Conservation (phyloP, 2,113 vertebrate species). For the Caracal caracal region DNA sequence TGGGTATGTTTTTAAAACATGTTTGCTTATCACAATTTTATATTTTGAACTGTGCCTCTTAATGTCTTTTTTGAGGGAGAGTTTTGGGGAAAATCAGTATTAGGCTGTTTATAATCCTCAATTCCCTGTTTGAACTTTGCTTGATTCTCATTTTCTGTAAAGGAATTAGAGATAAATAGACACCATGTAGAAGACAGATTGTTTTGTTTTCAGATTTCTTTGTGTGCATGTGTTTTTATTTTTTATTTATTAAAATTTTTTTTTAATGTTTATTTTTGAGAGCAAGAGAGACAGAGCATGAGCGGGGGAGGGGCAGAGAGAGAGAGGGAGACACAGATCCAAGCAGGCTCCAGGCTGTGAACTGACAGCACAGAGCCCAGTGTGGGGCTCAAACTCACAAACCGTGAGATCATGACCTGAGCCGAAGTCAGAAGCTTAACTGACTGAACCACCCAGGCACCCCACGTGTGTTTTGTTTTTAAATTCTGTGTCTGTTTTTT, state of each 20-base stretch:
- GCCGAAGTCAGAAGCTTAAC: too few species aligned
- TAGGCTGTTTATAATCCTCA: not conserved
- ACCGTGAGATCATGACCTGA: too few species aligned
- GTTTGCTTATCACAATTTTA: constrained; percentile 22
- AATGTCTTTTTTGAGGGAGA: not conserved
- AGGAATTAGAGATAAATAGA: constrained; percentile 29
- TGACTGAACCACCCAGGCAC: too few species aligned
- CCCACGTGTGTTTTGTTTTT: not conserved
- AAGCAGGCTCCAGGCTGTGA: too few species aligned
- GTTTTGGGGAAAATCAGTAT: constrained; percentile 11
- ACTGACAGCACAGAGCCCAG: too few species aligned
- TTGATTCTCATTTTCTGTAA: constrained; percentile 33
- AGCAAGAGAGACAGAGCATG: too few species aligned
- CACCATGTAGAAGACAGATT: not conserved
- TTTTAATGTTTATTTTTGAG: too few species aligned
- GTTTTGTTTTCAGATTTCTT: constrained; percentile 2
- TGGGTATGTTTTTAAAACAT: not conserved
- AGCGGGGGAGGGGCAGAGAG: too few species aligned
- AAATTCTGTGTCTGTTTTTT: not conserved
- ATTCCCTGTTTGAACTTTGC: constrained; percentile 31
- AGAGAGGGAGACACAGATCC: too few species aligned
- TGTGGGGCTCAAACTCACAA: too few species aligned
- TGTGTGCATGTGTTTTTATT: not conserved
- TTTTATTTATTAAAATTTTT: too few species aligned
- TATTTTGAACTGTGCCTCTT: constrained; percentile 49